Conservation (phyloP, 1,140 invertebrate genomes). For the Tetranychus urticae region DNA sequence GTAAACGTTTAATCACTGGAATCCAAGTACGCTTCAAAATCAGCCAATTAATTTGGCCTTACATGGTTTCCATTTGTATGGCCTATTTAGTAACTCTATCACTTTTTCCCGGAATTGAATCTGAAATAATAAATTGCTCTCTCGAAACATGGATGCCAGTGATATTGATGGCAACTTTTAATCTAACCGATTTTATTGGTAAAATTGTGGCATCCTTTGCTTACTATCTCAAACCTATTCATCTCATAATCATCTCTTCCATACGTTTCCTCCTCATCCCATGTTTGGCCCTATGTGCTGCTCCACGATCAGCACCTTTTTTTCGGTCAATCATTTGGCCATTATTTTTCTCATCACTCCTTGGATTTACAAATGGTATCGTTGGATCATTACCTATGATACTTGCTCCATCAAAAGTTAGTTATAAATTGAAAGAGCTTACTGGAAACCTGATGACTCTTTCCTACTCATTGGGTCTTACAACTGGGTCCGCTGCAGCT, state of each 20-base stretch:
- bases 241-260: constrained; percentile 42
- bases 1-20: background rate
- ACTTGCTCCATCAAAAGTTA: constrained; percentile 52
- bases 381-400: constrained; percentile 77
- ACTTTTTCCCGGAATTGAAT: constrained; percentile 65
- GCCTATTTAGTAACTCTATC: constrained; percentile 68
- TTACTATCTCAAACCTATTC: constrained; percentile 48
- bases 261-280: constrained; percentile 46
- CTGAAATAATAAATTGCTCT: constrained; percentile 55
- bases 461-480: constrained; percentile 59
- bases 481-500: constrained; percentile 50
- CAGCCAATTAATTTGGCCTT: constrained; percentile 39
- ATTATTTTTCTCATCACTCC: constrained; percentile 34
- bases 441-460: constrained; percentile 77
- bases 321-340: constrained; percentile 41
- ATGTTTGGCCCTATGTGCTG: constrained; percentile 47
- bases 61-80: constrained; percentile 59
- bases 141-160: constrained; percentile 72
- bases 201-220: constrained; percentile 55
- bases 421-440: constrained; percentile 45
- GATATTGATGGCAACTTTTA: constrained; percentile 63
- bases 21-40: background rate
- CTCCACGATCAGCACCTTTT: constrained; percentile 40
- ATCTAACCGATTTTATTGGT: constrained; percentile 56
- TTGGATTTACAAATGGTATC: constrained; percentile 62